A percentile compares a stretch with the other conserved stretches of the same genome.
Conservation (phyloP, 2,888 invertebrate genomes). For the Cinara cedri region DNA sequence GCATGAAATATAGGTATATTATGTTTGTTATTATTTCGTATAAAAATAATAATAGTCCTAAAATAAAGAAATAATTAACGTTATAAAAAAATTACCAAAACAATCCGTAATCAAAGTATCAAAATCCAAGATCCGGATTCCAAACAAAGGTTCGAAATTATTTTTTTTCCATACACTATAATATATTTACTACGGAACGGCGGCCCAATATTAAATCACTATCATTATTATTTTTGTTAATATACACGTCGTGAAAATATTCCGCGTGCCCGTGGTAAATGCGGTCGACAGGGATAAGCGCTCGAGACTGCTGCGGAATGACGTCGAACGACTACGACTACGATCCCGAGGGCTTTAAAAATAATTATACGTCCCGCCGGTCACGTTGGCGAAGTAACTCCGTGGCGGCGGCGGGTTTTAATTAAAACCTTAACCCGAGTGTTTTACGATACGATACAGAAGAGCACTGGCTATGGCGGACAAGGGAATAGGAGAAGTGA, state of each 20-base stretch:
- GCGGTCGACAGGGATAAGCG: not conserved
- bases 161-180: no score
- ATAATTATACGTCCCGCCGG: slow-evolving; percentile 29
- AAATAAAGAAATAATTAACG: no score
- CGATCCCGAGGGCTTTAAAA: slow-evolving; percentile 30
- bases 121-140: no score
- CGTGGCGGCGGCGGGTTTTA: slow-evolving; percentile 32
- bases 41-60: no score
- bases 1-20: no score
- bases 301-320: no score
- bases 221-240: not conserved
- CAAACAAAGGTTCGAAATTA: no score
- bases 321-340: slow-evolving; percentile 29
- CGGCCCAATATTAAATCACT: not conserved
- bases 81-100: no score
- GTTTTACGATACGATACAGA: not conserved
- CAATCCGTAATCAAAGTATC: no score
- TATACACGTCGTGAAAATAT: slow-evolving; percentile 1
- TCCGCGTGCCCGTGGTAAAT: not conserved
- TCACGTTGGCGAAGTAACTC: slow-evolving; percentile 28
- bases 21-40: no score
- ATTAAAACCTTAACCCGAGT: slow-evolving; percentile 42
- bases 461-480: not conserved
- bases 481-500: not conserved
- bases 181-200: not conserved